Evolutionary conservation across 2,888 invertebrate species (phyloP), one percentile per base, ranked within the genome.

Genomic region (Orthosia gracilis): DNA sequence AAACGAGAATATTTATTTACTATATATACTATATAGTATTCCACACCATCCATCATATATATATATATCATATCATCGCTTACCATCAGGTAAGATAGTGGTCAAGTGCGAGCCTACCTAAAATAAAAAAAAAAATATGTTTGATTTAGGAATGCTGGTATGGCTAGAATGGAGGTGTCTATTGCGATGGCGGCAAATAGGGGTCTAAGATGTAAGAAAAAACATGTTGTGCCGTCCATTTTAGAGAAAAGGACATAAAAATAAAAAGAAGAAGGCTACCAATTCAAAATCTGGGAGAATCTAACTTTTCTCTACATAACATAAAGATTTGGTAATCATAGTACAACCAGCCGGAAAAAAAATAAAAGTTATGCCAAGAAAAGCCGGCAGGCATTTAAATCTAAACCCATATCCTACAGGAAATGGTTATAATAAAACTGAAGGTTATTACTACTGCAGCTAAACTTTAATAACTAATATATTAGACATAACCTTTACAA

Each of bases 401-500:
- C 49, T 63, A 26, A 80, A 50, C 65, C 21, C 49, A 45, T 65
- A 74, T 63, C 47, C 75, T 49, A 76, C 12, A 47, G 76, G 76
- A 77, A 81, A 81, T 66, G 47, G 66, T 65, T 50, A 58, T 76
- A 77, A 55, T 81, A 81, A 76, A 77, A 69, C 57, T 49, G n/a
- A 49, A 63, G 55, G 45, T 66, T 68, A 65, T 50, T 61, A n/a
- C 26, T 31, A 17, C 31, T 62, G 61, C 23, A 62, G 40, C 13
- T 68, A 57, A 84, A 69, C 55, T n/a, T 79, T 59, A 83, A 74
- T 69, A 18, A 54, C 18, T 26, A 65, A 84, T 77, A 76, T 68
- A 83, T 61, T 62, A 77, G 64, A 66, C 40, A 54, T 75, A 77
- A 82, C 87, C 85, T 84, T 82, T 82, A 62, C 72, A 68, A 68